Percentiles rank a stretch among this genome's conserved stretches.
Evolutionary conservation across 1,140 invertebrate genomes (phyloP).

Genomic region (Cherax destructor): DNA sequence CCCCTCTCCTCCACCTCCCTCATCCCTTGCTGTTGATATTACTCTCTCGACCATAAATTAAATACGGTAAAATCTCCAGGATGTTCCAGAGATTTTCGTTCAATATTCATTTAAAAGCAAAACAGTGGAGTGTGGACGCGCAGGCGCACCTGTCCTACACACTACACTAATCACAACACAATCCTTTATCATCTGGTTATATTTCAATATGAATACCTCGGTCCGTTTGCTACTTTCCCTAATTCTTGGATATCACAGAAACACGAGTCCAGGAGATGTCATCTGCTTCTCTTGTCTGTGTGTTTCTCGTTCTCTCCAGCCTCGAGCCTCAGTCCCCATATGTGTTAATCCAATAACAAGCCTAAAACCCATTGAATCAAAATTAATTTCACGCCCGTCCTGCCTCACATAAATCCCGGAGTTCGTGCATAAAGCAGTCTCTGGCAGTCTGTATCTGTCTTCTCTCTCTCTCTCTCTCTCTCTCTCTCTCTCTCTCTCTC

Average conservation of each 20-base stretch:
- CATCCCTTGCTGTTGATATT: background rate
- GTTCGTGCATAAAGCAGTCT: too few relatives aligned
- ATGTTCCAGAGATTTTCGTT: background rate
- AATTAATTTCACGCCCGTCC: slow-evolving; percentile 42
- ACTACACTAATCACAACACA: too few relatives aligned
- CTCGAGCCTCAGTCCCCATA: background rate
- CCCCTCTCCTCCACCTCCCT: background rate
- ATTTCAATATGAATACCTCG: too few relatives aligned
- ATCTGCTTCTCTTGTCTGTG: background rate
- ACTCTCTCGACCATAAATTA: slow-evolving; percentile 10
- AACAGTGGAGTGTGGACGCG: too few relatives aligned
- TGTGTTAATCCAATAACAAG: slow-evolving; percentile 44
- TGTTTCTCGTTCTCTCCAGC: background rate
- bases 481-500: slow-evolving; percentile 16
- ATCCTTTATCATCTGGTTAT: too few relatives aligned
- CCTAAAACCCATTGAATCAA: slow-evolving; percentile 44
- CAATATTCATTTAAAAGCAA: background rate
- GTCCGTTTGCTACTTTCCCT: background rate
- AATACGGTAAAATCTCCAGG: background rate
- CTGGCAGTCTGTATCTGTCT: background rate
- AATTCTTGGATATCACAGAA: background rate
- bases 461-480: slow-evolving; percentile 22
- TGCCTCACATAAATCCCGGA: slow-evolving; percentile 3
- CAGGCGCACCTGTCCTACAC: too few relatives aligned
- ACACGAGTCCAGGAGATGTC: background rate